A percentile compares a stretch with the other conserved stretches of the same genome.
phyloP scores from a whole-genome alignment of 2,888 invertebrate species.

The Harpalus rubripes region DNA sequence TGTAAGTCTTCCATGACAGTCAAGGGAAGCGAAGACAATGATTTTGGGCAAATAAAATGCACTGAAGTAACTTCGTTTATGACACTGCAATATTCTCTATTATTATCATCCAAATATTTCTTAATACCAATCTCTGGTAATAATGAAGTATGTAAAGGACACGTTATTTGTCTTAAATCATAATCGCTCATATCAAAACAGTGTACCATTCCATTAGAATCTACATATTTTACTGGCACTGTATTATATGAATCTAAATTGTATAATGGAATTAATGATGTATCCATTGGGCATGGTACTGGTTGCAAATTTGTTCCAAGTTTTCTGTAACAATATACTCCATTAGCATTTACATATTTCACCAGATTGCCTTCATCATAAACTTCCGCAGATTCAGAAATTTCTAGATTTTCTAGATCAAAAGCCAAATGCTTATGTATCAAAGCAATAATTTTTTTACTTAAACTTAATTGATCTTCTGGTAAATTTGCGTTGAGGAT shows the following conservation, averaged over 20 bases:
- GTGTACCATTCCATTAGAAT: not conserved
- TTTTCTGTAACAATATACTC: not conserved
- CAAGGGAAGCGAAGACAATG: not conserved
- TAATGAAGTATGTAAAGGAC: slow-evolving; percentile 19
- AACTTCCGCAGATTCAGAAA: not conserved
- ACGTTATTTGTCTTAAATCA: not conserved
- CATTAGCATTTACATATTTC: not conserved
- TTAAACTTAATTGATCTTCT: not conserved
- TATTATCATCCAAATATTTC: slow-evolving; percentile 6
- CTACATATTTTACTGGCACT: not conserved
- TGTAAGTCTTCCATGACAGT: not conserved
- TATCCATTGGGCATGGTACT: slow-evolving; percentile 4
- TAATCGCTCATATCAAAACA: not conserved
- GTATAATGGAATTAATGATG: not conserved
- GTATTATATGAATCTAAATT: not conserved
- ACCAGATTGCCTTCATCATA: not conserved
- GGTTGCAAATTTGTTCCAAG: not conserved
- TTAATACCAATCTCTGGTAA: slow-evolving; percentile 1
- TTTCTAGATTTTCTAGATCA: not conserved
- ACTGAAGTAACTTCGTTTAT: not conserved
- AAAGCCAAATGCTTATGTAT: not conserved
- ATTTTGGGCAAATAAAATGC: not conserved
- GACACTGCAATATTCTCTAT: not conserved
- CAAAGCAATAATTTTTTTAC: not conserved
- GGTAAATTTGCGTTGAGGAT: not conserved